Base-by-base conservation (phyloP, 2,888 invertebrate genomes). In the Spialia ferax region DNA sequence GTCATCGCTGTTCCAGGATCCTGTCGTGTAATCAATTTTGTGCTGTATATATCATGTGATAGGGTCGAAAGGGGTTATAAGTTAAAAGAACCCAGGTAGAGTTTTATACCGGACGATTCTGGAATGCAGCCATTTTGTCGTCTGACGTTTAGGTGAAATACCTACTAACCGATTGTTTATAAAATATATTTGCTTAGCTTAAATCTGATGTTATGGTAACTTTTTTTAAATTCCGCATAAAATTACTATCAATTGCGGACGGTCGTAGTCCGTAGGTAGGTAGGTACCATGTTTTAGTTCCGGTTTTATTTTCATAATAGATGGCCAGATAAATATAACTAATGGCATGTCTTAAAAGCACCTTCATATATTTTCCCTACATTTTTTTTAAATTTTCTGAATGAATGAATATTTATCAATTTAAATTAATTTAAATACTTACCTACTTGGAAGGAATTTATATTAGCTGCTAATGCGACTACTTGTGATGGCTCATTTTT, bases 41-140 rank as follows among this genome's bases (percentile, higher is more conserved):
- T 13, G 65, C 69, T 67, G 69, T 77, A 73, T 71, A 22, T 0
- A 18, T 52, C 62, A 67, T 20, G 4, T 0, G 11, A 69, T 73
- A 75, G 73, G 66, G 73, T 66, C 22, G 55, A 63, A 52, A 42
- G 35, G 20, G 13, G n/a, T 54, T 54, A 18, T 38, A 10, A 10
- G n/a, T 54, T 54, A 18, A 38, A 10, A 10, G 32, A 48, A 23
- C 23, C 42, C 54, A 54, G 62, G 38, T 54, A n/a, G 32, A 35
- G 15, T 22, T 57, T 61, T 55, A 32, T 35, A 15, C 45, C 45
- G 38, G 65, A 70, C 57, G 59, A 67, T 73, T 60, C 70, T 75
- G 78, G 78, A 79, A 79, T 79, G 78, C 77, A 77, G 79, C 77
- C 78, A 78, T 78, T 75, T 77, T 77, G 77, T 70, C 72, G 75